A percentile compares a stretch with the other conserved stretches of the same genome.
Evolutionary conservation across 2,113 vertebrate genomes (phyloP).

Genomic region (Pseudopodoces humilis): DNA sequence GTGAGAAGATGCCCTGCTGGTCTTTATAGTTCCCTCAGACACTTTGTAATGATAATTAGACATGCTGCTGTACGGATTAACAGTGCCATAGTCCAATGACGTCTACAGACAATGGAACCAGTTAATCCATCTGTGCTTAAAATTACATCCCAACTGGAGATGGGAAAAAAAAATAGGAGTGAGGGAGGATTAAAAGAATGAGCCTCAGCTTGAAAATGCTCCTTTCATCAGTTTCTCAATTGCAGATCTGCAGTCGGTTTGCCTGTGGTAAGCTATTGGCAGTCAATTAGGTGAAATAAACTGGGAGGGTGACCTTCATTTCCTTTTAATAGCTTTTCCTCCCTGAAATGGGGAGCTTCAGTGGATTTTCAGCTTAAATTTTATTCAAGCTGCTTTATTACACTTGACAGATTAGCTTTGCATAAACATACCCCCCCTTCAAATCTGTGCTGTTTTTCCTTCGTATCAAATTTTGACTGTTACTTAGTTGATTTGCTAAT

Average conservation of each 20-base stretch:
- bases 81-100: constrained; percentile 80
- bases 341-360: constrained; percentile 87
- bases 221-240: constrained; percentile 86
- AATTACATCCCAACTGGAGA: constrained; percentile 87
- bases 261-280: constrained; percentile 84
- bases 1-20: constrained; percentile 89
- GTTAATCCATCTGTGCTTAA: constrained; percentile 90
- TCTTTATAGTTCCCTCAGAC: constrained; percentile 84
- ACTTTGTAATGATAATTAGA: constrained; percentile 91
- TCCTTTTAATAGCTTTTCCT: constrained; percentile 88
- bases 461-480: constrained; percentile 72
- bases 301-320: constrained; percentile 96
- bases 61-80: constrained; percentile 85
- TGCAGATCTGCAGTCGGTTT: constrained; percentile 79
- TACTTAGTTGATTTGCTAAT: constrained; percentile 76
- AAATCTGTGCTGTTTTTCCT: constrained; percentile 54
- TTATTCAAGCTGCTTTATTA: constrained; percentile 87
- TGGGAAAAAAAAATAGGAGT: constrained; percentile 71
- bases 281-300: constrained; percentile 99
- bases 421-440: constrained; percentile 77
- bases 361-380: constrained; percentile 88
- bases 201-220: constrained; percentile 82
- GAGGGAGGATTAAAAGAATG: constrained; percentile 84
- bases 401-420: constrained; percentile 86
- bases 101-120: constrained; percentile 83